Base-by-base conservation (phyloP, 1,140 invertebrate species). In the Maconellicoccus hirsutus region DNA sequence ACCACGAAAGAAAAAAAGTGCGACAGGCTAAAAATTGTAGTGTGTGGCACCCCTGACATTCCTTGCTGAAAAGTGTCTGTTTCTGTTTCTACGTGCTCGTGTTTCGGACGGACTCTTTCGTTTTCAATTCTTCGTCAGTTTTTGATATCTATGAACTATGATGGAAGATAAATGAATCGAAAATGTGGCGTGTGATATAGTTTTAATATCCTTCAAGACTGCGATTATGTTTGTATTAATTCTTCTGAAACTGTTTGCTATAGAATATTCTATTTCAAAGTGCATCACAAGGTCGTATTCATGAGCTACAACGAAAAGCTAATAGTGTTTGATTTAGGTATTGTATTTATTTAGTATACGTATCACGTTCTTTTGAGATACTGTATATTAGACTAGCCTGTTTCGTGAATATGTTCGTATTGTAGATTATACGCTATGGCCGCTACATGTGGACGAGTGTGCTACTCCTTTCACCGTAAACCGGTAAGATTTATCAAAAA, bases 361-460 rank as follows among this genome's bases (percentile, higher is more conserved):
- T 23, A 10, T 10, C 3, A 16, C 22, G 25, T 19, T 66, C 1
- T 66, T 66, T 66, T 22, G 21, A 19, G 52, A n/a, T n/a, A n/a
- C n/a, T n/a, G n/a, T n/a, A n/a, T n/a, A n/a, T n/a, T 59, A 59
- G n/a, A 59, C 3, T 59, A n/a, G n/a, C n/a, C n/a, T n/a, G n/a
- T 19, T 59, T 33, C 4, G 12, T 33, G 12, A 33, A 3, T 33
- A 33, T 33, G 29, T 33, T 3, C 3, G 3, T 52, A 4, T 26
- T 66, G 8, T 77, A 90, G 88, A 90, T 84, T 89, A 88, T 75
- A 90, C 88, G 3, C 77, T 90, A 59, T 90, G 88, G 88, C 87
- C 87, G 42, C 88, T 89, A 78, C 88, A 86, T 85, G 84, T 89
- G 39, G 87, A 90, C 74, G 87, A 86, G 22, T 85, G 88, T 80